These are phyloP conservation scores for Drosophila obscura DNA, from an alignment of 1,140 invertebrate species.

Conservation along the genomic window DNA sequence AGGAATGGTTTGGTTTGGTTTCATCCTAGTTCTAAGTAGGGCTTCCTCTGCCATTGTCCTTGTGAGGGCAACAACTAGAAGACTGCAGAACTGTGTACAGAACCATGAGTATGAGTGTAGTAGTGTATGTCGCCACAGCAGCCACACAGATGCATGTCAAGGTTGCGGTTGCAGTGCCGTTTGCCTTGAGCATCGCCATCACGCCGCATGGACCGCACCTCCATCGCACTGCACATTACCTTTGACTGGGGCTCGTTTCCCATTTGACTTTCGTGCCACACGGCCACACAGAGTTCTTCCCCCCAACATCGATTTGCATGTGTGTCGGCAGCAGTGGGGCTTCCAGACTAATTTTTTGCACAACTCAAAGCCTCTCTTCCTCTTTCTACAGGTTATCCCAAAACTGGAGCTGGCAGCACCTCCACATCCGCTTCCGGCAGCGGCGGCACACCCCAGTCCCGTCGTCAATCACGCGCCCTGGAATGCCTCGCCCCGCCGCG, in stretches of 20 bases:
- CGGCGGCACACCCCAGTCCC: slow-evolving; percentile 66
- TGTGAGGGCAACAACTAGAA: slow-evolving; percentile 8
- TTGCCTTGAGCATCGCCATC: slow-evolving; percentile 38
- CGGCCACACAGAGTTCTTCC: no score
- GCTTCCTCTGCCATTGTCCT: slow-evolving; percentile 46
- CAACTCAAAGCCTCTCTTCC: not conserved
- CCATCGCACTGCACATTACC: slow-evolving; percentile 52
- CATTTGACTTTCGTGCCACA: slow-evolving; percentile 9
- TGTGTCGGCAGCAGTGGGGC: slow-evolving; percentile 7
- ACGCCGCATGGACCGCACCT: slow-evolving; percentile 56
- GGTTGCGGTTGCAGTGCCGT: slow-evolving; percentile 64
- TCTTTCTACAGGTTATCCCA: slow-evolving; percentile 70
- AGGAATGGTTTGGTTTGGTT: slow-evolving; percentile 58
- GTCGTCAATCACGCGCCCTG: slow-evolving; percentile 85
- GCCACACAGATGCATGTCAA: slow-evolving; percentile 76
- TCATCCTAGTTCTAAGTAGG: slow-evolving; percentile 10
- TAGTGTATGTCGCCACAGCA: slow-evolving; percentile 39
- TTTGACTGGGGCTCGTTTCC: slow-evolving; percentile 47
- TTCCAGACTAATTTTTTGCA: not conserved
- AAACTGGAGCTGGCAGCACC: slow-evolving; percentile 70
- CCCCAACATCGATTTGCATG: slow-evolving; percentile 26
- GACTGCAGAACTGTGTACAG: slow-evolving; percentile 23
- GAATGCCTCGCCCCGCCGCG: slow-evolving; percentile 86
- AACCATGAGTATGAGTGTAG: slow-evolving; percentile 19
- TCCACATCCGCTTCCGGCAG: slow-evolving; percentile 41